These are phyloP conservation scores for Aptenodytes forsteri DNA, from an alignment of 2,113 vertebrate species.

Conservation along the genomic window DNA sequence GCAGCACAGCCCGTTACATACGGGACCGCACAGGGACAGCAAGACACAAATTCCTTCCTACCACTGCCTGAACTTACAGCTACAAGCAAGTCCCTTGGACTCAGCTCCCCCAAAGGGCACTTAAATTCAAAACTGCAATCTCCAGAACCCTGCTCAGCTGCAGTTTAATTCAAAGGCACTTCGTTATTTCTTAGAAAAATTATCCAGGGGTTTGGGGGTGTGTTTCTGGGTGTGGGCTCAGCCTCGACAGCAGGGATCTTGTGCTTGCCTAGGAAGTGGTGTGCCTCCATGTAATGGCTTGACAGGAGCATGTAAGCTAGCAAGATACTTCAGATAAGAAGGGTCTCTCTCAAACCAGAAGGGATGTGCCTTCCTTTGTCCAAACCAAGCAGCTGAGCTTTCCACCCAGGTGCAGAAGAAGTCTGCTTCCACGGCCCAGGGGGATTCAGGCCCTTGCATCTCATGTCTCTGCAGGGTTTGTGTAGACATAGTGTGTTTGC, in stretches of 20 bases:
- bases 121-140: not conserved
- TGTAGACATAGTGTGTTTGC: not conserved
- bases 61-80: not conserved
- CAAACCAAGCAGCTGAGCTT: not conserved
- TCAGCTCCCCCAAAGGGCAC: not conserved
- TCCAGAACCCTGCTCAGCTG: not conserved
- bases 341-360: not conserved
- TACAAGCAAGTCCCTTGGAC: not conserved
- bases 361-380: not conserved
- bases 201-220: not conserved
- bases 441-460: not conserved
- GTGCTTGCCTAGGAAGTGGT: not conserved
- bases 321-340: not conserved
- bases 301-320: not conserved
- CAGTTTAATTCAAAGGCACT: not conserved
- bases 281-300: not conserved
- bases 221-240: not conserved
- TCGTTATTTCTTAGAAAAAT: not conserved
- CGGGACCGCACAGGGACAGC: not conserved
- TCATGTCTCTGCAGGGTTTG: not conserved
- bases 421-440: rapidly evolving
- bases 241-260: not conserved
- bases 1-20: not conserved
- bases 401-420: not conserved
- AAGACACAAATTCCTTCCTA: not conserved